Evolutionary conservation across 2,113 vertebrate genomes (phyloP).

Genomic region (Lipophrys pholis): DNA sequence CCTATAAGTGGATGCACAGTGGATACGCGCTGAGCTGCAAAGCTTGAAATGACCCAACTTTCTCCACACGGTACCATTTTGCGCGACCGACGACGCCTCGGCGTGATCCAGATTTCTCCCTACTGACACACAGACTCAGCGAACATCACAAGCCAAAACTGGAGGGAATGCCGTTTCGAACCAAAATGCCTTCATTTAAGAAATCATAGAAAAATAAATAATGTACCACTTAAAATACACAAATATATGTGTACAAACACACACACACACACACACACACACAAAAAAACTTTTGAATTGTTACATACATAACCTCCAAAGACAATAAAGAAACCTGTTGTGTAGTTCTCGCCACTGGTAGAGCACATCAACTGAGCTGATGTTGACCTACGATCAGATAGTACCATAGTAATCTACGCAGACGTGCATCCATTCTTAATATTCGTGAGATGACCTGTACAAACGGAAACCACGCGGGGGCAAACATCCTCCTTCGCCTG

Average conservation of each 20-base stretch:
- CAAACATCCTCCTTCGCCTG: constrained; percentile 23
- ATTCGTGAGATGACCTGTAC: constrained; percentile 35
- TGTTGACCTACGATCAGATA: constrained; percentile 45
- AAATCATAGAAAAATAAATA: constrained; percentile 83
- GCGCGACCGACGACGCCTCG: constrained; percentile 12
- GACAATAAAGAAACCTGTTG: constrained; percentile 61
- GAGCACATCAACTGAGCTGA: constrained; percentile 35
- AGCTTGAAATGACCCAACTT: constrained; percentile 30
- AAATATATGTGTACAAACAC: constrained; percentile 77
- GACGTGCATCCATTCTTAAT: constrained; percentile 41
- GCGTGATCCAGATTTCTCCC: constrained; percentile 22
- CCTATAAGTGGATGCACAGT: constrained; percentile 45
- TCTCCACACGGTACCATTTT: constrained; percentile 25
- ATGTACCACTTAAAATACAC: constrained; percentile 76
- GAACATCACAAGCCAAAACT: constrained; percentile 50
- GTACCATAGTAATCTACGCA: constrained; percentile 54
- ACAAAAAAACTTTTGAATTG: constrained; percentile 45
- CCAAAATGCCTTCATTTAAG: constrained; percentile 76
- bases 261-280: constrained; percentile 57
- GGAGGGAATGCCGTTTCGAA: constrained; percentile 82
- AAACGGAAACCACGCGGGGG: constrained; percentile 28
- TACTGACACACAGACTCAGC: constrained; percentile 31
- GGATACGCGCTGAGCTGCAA: constrained; percentile 27
- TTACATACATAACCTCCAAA: constrained; percentile 58
- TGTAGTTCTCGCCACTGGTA: constrained; percentile 57